phyloP scores from a whole-genome alignment of 1,140 invertebrate genomes.

The Helicoverpa zea region DNA sequence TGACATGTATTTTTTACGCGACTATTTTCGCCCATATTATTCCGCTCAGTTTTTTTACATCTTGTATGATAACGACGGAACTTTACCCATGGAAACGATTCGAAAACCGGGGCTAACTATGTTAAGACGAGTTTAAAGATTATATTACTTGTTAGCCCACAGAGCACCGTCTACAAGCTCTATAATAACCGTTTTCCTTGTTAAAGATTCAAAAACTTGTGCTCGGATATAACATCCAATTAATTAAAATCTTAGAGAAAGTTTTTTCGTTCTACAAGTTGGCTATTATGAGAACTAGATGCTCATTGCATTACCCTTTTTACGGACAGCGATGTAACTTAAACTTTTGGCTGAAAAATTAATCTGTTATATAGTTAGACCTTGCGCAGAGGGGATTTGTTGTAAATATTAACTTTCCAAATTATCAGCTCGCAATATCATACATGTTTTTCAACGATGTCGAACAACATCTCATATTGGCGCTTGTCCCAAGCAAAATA shows the following conservation, averaged over 20 bases:
- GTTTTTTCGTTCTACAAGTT: constrained; percentile 1
- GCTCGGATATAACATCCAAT: constrained; percentile 28
- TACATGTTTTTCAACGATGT: constrained; percentile 7
- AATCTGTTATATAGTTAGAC: constrained; percentile 1
- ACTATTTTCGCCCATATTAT: background rate
- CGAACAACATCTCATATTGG: constrained; percentile 37
- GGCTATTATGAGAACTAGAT: background rate
- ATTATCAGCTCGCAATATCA: constrained; percentile 26
- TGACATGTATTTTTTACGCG: background rate
- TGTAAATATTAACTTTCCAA: background rate
- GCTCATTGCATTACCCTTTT: background rate
- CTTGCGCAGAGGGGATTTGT: background rate
- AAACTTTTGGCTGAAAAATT: background rate
- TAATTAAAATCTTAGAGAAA: constrained; percentile 19
- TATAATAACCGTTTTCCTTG: constrained; percentile 22
- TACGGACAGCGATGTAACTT: constrained; percentile 2
- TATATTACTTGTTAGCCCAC: constrained; percentile 26
- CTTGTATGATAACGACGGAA: constrained; percentile 24
- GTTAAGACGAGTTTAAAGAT: constrained; percentile 40
- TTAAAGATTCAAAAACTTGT: constrained; percentile 33
- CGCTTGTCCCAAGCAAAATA: constrained; percentile 33
- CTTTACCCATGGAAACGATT: constrained; percentile 28
- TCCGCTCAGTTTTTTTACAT: background rate
- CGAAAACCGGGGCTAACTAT: constrained; percentile 16
- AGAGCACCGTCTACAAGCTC: constrained; percentile 4